Conservation (phyloP, 2,797 vertebrate species). For the Cyclura pinguis region DNA sequence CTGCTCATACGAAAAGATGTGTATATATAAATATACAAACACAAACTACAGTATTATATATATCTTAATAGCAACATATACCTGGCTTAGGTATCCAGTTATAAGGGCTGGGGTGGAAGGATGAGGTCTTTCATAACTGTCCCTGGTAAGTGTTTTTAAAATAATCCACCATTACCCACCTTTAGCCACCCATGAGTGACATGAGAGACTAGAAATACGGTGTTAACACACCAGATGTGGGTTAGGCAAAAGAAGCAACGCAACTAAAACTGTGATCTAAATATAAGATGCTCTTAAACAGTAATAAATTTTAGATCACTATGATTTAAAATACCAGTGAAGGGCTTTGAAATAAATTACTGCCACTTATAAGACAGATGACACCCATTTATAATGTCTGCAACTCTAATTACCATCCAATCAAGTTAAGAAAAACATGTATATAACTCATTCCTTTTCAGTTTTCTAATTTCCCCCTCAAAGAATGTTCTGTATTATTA, state of each 20-base stretch:
- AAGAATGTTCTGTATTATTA: conserved; percentile 46
- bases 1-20: neutral
- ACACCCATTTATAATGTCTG: neutral
- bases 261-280: neutral
- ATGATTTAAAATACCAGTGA: neutral
- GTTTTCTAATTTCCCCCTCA: conserved; percentile 23
- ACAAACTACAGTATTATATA: neutral
- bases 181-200: neutral
- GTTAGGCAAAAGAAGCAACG: conserved; percentile 16
- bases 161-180: neutral
- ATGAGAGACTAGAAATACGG: neutral
- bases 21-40: neutral
- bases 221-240: neutral
- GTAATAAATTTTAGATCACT: neutral
- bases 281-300: neutral
- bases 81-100: neutral
- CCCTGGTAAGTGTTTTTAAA: neutral
- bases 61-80: neutral
- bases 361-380: neutral
- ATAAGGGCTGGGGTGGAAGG: neutral
- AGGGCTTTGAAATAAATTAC: conserved; percentile 13
- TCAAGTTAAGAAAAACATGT: conserved; percentile 38
- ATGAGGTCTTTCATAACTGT: neutral
- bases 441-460: conserved; percentile 7
- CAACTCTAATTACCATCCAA: conserved; percentile 7